These are phyloP conservation scores for Amphibalanus amphitrite DNA, from an alignment of 1,140 invertebrate species.

Conservation along the genomic window DNA sequence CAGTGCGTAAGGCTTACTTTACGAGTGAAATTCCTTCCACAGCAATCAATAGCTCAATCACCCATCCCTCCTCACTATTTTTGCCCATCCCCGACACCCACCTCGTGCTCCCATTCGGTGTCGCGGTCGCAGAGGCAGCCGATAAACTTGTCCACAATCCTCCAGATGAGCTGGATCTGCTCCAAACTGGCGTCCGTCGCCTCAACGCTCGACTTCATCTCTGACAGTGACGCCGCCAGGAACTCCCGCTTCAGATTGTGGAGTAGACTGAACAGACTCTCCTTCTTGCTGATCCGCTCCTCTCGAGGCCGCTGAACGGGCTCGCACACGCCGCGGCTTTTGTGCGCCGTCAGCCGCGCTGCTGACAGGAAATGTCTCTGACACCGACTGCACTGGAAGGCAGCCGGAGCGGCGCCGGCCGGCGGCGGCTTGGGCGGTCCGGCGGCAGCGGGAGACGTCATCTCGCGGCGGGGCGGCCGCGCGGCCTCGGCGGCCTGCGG, in stretches of 20 bases:
- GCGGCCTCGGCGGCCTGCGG: not conserved
- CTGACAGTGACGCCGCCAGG: not conserved
- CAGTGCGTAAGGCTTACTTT: too few species aligned
- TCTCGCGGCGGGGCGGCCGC: too few species aligned
- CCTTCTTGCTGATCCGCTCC: constrained; percentile 1
- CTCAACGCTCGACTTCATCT: not conserved
- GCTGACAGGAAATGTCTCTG: not conserved
- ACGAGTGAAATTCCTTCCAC: too few species aligned
- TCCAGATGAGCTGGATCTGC: not conserved
- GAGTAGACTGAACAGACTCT: not conserved
- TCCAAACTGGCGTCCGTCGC: not conserved
- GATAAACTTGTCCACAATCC: not conserved
- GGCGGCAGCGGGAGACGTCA: too few species aligned
- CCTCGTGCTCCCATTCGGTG: not conserved
- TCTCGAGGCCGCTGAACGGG: not conserved
- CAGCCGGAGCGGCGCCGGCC: too few species aligned
- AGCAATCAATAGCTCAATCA: too few species aligned
- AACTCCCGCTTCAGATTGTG: constrained; percentile 4
- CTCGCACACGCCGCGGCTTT: not conserved
- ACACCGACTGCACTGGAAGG: not conserved
- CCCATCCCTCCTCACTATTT: not conserved
- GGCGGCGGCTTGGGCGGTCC: not conserved
- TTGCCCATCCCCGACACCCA: not conserved
- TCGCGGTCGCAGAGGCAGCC: not conserved
- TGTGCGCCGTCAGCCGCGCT: not conserved